These are phyloP conservation scores for Hipparchia semele DNA, from an alignment of 2,888 invertebrate genomes.

Conservation along the genomic window DNA sequence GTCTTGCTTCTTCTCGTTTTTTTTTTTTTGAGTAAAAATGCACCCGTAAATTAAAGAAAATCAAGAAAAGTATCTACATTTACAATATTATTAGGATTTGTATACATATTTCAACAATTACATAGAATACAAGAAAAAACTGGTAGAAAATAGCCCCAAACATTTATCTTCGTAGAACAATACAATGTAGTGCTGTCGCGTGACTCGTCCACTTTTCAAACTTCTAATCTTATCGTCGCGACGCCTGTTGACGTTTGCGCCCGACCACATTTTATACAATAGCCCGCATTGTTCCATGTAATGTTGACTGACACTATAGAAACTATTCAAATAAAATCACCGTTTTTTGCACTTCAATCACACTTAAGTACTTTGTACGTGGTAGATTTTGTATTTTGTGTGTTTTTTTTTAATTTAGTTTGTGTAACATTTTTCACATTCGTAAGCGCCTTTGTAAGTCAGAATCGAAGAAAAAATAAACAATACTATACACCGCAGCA, in stretches of 20 bases:
- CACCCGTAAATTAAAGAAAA: too few species aligned
- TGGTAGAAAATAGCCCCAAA: slow-evolving; percentile 1
- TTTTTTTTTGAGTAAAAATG: too few species aligned
- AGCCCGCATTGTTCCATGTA: slow-evolving; percentile 15
- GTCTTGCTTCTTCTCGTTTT: too few species aligned
- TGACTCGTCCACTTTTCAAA: slow-evolving; percentile 40
- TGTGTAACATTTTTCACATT: too few species aligned
- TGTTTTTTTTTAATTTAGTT: too few species aligned
- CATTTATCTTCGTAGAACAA: slow-evolving; percentile 14
- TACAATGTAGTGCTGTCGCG: slow-evolving; percentile 34
- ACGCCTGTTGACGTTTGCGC: slow-evolving; percentile 34
- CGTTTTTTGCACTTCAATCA: background rate
- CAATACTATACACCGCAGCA: too few species aligned
- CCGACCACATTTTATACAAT: slow-evolving; percentile 21
- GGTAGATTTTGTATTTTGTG: too few species aligned
- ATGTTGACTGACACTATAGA: slow-evolving; percentile 8
- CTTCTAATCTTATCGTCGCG: slow-evolving; percentile 35
- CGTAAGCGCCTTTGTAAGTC: too few species aligned
- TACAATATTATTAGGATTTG: too few species aligned
- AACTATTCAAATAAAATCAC: background rate
- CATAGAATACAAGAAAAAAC: background rate
- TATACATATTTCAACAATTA: background rate
- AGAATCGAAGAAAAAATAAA: too few species aligned
- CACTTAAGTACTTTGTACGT: too few species aligned
- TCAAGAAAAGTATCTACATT: too few species aligned